Percentiles rank a stretch among this genome's conserved stretches.
Evolutionary conservation across 2,888 invertebrate genomes (phyloP).

Genomic region (Halictus quadricinctus): DNA sequence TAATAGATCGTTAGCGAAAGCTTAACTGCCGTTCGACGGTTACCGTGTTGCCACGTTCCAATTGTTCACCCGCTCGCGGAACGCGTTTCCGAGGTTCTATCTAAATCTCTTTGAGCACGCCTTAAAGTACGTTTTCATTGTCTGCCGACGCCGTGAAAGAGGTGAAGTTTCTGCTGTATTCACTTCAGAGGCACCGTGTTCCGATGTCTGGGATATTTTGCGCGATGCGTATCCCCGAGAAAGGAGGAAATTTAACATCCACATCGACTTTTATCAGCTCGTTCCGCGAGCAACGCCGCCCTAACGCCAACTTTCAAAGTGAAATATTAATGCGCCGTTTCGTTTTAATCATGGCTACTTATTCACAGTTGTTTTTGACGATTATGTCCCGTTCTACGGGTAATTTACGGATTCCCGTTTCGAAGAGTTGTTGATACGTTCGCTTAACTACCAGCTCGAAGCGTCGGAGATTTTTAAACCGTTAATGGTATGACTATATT

Average conservation of each 20-base stretch:
- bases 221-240: background rate
- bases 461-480: background rate
- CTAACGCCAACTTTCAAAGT: background rate
- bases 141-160: background rate
- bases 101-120: conserved; percentile 5
- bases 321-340: background rate
- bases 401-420: background rate
- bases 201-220: background rate
- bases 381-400: background rate
- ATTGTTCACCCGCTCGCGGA: background rate
- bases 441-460: background rate
- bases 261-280: conserved; percentile 2
- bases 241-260: background rate
- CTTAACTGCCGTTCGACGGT: conserved; percentile 1
- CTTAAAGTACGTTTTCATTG: conserved; percentile 8
- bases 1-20: conserved; percentile 14
- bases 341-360: background rate
- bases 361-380: background rate
- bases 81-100: background rate
- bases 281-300: background rate
- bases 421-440: background rate
- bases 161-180: background rate
- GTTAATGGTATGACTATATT: background rate
- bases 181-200: background rate
- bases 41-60: background rate